Evolutionary conservation across 1,140 invertebrate genomes (phyloP).

Genomic region (Polyergus mexicanus): DNA sequence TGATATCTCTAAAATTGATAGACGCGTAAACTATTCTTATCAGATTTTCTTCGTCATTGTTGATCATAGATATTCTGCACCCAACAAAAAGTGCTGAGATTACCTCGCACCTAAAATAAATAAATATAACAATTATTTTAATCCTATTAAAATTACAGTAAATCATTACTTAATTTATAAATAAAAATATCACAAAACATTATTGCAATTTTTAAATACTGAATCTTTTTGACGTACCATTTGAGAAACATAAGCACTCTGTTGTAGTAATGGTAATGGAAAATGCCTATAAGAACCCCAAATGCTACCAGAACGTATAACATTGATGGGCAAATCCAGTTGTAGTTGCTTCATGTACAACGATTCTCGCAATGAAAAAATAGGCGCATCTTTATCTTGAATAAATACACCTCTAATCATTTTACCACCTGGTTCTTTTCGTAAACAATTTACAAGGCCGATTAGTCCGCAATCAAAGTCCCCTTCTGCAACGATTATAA

Average conservation of each 20-base stretch:
- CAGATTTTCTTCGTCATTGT: constrained; percentile 80
- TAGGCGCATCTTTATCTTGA: constrained; percentile 89
- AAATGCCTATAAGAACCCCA: constrained; percentile 94
- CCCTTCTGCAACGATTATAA: constrained; percentile 88
- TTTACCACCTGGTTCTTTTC: constrained; percentile 90
- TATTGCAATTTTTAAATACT: neutral
- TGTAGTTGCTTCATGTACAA: constrained; percentile 89
- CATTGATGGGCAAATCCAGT: constrained; percentile 93
- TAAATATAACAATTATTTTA: neutral
- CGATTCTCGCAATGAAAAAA: constrained; percentile 88
- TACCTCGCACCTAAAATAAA: constrained; percentile 88
- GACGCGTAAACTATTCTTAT: constrained; percentile 89
- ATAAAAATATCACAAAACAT: too few relatives aligned
- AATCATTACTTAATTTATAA: neutral
- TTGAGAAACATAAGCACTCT: constrained; percentile 93
- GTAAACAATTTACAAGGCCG: constrained; percentile 92
- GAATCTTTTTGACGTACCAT: constrained; percentile 76
- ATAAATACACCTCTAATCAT: constrained; percentile 89
- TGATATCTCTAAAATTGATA: constrained; percentile 93
- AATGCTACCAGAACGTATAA: constrained; percentile 88
- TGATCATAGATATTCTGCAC: constrained; percentile 85
- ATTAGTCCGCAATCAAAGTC: constrained; percentile 91
- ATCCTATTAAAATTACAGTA: neutral
- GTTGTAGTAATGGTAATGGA: constrained; percentile 84
- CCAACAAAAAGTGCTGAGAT: constrained; percentile 95